Percentiles rank a stretch among this genome's conserved stretches.
Conservation (phyloP, 2,797 vertebrate genomes). For the Gorsachius magnificus region DNA sequence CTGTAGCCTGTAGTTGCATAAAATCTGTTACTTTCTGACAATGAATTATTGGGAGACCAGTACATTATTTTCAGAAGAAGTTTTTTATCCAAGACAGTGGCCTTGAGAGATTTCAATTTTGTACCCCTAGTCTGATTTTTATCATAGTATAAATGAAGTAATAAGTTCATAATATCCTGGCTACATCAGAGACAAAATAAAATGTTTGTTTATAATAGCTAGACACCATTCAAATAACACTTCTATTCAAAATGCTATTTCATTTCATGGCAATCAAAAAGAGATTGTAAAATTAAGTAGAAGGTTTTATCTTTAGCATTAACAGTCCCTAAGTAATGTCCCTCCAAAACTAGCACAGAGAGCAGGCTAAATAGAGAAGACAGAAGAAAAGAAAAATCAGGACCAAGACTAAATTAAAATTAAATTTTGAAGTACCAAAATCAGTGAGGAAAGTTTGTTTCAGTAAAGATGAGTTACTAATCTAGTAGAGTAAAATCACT, state of each 20-base stretch:
- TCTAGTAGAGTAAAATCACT: background rate
- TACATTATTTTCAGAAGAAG: constrained; percentile 60
- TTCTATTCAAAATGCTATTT: constrained; percentile 52
- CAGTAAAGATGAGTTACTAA: background rate
- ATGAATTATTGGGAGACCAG: constrained; percentile 42
- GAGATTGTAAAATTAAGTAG: background rate
- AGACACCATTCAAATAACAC: constrained; percentile 55
- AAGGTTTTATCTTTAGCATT: constrained; percentile 8
- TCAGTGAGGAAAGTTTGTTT: constrained; percentile 31
- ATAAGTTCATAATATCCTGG: constrained; percentile 31
- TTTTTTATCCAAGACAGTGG: constrained; percentile 67
- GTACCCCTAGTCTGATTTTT: constrained; percentile 65
- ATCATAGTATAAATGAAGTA: constrained; percentile 61
- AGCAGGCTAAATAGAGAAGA: background rate
- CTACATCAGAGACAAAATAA: constrained; percentile 65
- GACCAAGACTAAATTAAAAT: background rate
- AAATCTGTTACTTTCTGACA: constrained; percentile 47
- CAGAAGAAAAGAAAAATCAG: background rate
- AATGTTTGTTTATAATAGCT: constrained; percentile 20
- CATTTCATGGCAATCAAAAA: constrained; percentile 36
- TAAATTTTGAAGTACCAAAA: background rate
- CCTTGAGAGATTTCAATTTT: constrained; percentile 63
- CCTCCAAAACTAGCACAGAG: background rate
- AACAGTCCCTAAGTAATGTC: constrained; percentile 1
- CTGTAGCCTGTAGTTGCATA: constrained; percentile 25